Evolutionary conservation across 2,888 invertebrate species (phyloP).

Genomic region (Timema podura): DNA sequence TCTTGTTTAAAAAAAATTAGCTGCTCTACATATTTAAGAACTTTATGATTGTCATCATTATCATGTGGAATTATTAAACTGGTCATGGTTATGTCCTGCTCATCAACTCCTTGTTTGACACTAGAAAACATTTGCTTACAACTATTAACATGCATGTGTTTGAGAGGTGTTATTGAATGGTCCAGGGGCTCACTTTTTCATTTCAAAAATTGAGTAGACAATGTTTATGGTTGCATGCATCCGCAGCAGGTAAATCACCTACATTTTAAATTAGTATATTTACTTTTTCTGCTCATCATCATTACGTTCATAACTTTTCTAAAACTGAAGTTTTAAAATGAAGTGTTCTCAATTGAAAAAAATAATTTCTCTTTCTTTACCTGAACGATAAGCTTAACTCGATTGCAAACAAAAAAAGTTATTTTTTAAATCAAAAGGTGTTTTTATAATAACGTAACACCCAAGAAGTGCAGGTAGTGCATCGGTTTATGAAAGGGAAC

Average conservation of each 20-base stretch:
- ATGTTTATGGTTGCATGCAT: slow-evolving; percentile 9
- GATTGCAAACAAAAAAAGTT: slow-evolving; percentile 6
- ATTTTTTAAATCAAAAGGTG: slow-evolving; percentile 1
- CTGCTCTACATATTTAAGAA: background rate
- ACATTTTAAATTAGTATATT: slow-evolving; percentile 4
- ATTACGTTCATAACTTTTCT: background rate
- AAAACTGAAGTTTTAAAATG: background rate
- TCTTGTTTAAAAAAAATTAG: background rate
- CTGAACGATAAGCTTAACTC: slow-evolving; percentile 6
- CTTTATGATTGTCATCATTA: slow-evolving; percentile 10
- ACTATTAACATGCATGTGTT: slow-evolving; percentile 12
- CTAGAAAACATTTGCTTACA: slow-evolving; percentile 11
- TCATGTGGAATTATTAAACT: background rate
- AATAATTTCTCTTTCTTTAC: background rate
- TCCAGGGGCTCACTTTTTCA: background rate
- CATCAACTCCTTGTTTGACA: slow-evolving; percentile 1
- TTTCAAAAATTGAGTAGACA: slow-evolving; percentile 10
- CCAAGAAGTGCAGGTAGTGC: background rate
- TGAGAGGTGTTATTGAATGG: no score
- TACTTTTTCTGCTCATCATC: slow-evolving; percentile 10
- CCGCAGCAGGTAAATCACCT: slow-evolving; percentile 10
- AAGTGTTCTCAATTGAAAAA: slow-evolving; percentile 6
- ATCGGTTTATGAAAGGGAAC: slow-evolving; percentile 8
- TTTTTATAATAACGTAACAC: slow-evolving; percentile 3
- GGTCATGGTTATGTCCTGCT: slow-evolving; percentile 5